phyloP scores from a whole-genome alignment of 2,797 vertebrate species.

The Onychomys torridus region DNA sequence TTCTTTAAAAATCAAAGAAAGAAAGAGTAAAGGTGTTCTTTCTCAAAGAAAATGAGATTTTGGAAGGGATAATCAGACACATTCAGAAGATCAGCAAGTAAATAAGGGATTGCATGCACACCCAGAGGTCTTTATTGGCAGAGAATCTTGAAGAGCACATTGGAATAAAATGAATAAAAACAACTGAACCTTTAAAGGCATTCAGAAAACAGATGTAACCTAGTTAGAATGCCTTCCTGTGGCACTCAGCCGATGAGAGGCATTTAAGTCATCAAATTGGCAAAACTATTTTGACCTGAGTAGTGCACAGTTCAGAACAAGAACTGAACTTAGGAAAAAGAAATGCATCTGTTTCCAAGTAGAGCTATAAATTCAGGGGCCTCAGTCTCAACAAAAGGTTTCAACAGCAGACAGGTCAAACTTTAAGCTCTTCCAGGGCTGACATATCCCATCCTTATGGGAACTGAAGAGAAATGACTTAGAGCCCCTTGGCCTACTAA shows the following conservation, averaged over 20 bases:
- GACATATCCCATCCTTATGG: conserved; percentile 76
- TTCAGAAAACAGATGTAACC: conserved; percentile 92
- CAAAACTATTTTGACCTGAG: conserved; percentile 89
- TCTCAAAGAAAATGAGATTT: conserved; percentile 92
- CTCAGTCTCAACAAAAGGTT: background rate
- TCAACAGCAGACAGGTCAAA: conserved; percentile 23
- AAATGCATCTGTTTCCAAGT: conserved; percentile 85
- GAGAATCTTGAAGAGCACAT: conserved; percentile 90
- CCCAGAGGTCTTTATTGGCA: conserved; percentile 92
- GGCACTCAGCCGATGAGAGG: conserved; percentile 92
- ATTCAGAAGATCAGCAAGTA: conserved; percentile 86
- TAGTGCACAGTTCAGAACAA: conserved; percentile 90
- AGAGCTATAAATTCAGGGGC: conserved; percentile 83
- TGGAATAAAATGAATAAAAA: conserved; percentile 92
- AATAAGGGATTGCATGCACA: conserved; percentile 93
- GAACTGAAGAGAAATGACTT: conserved; percentile 86
- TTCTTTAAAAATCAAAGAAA: background rate
- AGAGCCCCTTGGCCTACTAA: conserved; percentile 82
- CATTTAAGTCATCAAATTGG: conserved; percentile 92
- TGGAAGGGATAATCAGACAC: conserved; percentile 91
- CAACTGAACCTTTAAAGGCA: conserved; percentile 89
- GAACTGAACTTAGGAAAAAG: conserved; percentile 89
- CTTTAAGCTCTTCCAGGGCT: conserved; percentile 42
- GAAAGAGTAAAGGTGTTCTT: conserved; percentile 59
- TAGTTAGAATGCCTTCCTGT: conserved; percentile 87